Evolutionary conservation across 2,113 vertebrate genomes (phyloP).

Genomic region (Stegostoma tigrinum): DNA sequence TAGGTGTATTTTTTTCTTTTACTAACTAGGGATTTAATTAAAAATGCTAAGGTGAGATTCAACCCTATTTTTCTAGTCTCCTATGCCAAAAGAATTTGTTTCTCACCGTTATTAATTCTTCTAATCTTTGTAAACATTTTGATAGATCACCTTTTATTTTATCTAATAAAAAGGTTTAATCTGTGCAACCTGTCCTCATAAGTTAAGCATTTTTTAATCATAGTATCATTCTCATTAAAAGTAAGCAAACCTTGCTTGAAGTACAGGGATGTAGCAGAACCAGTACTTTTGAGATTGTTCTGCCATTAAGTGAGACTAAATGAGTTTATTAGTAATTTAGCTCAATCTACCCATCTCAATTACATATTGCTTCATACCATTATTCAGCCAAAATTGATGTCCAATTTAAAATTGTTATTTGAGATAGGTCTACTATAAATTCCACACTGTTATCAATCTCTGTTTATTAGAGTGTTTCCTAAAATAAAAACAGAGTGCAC

Average conservation of each 20-base stretch:
- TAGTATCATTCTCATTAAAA: background rate
- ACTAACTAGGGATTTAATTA: background rate
- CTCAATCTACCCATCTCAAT: background rate
- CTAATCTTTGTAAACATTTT: background rate
- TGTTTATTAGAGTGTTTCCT: no score
- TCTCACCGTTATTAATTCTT: background rate
- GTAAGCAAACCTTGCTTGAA: background rate
- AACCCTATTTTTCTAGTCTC: background rate
- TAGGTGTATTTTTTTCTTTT: background rate
- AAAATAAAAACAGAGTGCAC: no score
- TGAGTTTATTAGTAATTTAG: background rate
- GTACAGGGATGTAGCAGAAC: background rate
- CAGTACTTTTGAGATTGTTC: background rate
- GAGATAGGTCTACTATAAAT: background rate
- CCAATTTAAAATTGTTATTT: background rate
- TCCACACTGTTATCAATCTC: background rate
- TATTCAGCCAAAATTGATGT: background rate
- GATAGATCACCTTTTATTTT: background rate
- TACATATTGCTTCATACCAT: background rate
- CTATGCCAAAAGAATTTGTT: background rate
- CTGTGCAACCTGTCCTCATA: background rate
- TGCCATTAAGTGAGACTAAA: background rate
- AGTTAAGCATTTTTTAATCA: background rate
- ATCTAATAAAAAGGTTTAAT: background rate
- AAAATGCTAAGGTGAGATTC: background rate